These are phyloP conservation scores for Embiotoca jacksoni DNA, from an alignment of 2,113 vertebrate genomes.

Conservation along the genomic window DNA sequence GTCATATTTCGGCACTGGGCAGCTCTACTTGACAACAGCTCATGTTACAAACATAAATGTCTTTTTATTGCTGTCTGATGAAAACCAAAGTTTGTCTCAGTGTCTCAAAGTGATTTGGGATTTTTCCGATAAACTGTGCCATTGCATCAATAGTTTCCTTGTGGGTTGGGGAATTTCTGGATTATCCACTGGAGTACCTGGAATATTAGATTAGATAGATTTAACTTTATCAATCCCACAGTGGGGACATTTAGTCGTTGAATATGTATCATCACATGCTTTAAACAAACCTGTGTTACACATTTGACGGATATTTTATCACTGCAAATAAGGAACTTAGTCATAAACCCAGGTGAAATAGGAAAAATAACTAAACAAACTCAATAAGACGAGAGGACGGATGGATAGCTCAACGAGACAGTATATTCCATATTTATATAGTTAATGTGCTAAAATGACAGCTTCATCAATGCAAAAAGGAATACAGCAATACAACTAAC, in stretches of 20 bases:
- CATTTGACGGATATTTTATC: too few relatives aligned
- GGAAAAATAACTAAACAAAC: too few relatives aligned
- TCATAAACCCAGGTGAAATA: too few relatives aligned
- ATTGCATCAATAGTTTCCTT: not conserved
- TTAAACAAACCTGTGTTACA: not conserved
- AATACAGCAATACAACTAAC: not conserved
- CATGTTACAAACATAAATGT: not conserved
- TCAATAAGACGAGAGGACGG: not conserved
- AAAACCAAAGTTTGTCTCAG: not conserved
- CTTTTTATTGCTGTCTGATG: not conserved
- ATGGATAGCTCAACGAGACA: not conserved
- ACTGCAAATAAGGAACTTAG: too few relatives aligned
- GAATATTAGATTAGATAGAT: too few relatives aligned
- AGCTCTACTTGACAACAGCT: slow-evolving; percentile 17
- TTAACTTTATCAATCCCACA: too few relatives aligned
- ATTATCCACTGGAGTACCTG: not conserved
- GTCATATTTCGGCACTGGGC: slow-evolving; percentile 58
- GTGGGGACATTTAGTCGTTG: too few relatives aligned
- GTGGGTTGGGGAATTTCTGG: not conserved
- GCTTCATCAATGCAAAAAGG: not conserved
- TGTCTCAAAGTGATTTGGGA: not conserved
- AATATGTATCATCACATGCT: not conserved
- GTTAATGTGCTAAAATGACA: not conserved
- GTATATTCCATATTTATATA: not conserved
- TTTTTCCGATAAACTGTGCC: not conserved